These are phyloP conservation scores for Aporophyla nigra DNA, from an alignment of 2,888 invertebrate species.

Conservation along the genomic window DNA sequence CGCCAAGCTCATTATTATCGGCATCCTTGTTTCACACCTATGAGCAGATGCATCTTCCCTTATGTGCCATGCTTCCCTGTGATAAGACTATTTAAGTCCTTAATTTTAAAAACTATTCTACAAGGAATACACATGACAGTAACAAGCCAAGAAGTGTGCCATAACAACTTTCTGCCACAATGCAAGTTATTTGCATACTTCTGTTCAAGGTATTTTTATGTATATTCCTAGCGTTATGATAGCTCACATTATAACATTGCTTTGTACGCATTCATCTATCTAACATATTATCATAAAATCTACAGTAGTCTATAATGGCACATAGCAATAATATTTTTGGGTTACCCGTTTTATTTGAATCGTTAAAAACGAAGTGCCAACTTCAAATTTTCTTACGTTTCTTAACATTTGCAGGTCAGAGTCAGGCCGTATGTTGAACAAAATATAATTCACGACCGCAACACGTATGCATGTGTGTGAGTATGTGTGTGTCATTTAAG, in stretches of 20 bases:
- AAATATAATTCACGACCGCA: too few species aligned
- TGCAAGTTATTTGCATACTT: not conserved
- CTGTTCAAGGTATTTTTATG: not conserved
- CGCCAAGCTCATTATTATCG: too few species aligned
- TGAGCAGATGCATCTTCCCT: too few species aligned
- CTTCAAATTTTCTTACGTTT: too few species aligned
- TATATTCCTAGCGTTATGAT: not conserved
- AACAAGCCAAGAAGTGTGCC: too few species aligned
- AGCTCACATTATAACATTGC: not conserved
- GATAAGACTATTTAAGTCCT: not conserved
- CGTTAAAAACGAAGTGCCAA: not conserved
- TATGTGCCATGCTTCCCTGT: not conserved
- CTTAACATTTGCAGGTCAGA: too few species aligned
- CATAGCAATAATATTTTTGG: not conserved
- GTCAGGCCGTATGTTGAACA: too few species aligned
- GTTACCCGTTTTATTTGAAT: not conserved
- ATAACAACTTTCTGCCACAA: too few species aligned
- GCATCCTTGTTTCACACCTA: too few species aligned
- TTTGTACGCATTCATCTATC: not conserved
- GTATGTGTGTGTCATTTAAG: too few species aligned
- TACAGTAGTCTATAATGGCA: conserved; percentile 30
- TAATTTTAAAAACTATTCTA: not conserved
- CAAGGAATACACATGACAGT: not conserved
- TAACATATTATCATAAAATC: not conserved
- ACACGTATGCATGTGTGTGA: too few species aligned